Conservation (phyloP, 2,888 invertebrate genomes). For the Andrena flavipes region DNA sequence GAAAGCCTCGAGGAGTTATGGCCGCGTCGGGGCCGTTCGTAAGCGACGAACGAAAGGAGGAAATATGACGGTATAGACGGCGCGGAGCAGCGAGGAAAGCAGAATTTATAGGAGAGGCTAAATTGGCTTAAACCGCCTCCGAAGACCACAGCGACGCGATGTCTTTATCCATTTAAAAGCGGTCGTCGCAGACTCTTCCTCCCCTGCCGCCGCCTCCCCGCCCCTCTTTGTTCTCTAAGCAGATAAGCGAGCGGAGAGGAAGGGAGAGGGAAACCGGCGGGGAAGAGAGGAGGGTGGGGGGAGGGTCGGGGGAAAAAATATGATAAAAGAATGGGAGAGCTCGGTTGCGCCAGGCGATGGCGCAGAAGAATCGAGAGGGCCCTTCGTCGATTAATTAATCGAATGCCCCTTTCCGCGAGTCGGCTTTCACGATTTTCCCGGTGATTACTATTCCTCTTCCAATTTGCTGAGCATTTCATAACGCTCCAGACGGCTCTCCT, state of each 20-base stretch:
- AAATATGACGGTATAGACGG: constrained; percentile 9
- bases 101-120: constrained; percentile 64
- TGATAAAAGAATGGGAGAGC: constrained; percentile 35
- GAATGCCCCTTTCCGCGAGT: constrained; percentile 51
- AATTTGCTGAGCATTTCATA: constrained; percentile 56
- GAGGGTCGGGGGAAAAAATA: neutral
- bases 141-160: constrained; percentile 65
- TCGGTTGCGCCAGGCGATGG: constrained; percentile 26
- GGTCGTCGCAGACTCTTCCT: constrained; percentile 14
- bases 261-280: neutral
- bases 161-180: constrained; percentile 75
- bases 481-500: constrained; percentile 52
- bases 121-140: constrained; percentile 76
- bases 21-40: neutral
- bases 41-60: neutral
- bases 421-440: constrained; percentile 46
- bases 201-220: neutral
- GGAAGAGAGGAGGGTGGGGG: neutral
- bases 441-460: constrained; percentile 53
- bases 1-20: neutral
- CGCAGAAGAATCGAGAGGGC: constrained; percentile 50
- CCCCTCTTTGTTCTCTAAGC: constrained; percentile 20
- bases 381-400: constrained; percentile 56
- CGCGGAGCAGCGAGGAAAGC: constrained; percentile 14
- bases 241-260: constrained; percentile 20